Percentiles rank a stretch among this genome's conserved stretches.
phyloP scores from a whole-genome alignment of 2,113 vertebrate species.

The Lepisosteus osseus region DNA sequence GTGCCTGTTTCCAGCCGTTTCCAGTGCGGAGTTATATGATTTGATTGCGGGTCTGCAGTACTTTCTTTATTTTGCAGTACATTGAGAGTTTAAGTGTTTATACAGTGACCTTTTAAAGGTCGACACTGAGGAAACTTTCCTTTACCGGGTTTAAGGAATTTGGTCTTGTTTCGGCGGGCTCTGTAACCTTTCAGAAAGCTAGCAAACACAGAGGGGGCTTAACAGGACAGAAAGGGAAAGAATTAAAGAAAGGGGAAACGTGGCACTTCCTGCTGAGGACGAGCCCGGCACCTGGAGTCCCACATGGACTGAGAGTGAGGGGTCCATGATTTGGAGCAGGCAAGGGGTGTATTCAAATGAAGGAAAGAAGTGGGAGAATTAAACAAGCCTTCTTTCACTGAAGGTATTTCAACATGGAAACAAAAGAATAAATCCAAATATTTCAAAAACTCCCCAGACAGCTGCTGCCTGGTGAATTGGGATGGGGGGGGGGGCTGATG shows the following conservation, averaged over 20 bases:
- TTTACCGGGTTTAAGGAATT: slow-evolving; percentile 16
- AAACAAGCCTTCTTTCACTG: not conserved
- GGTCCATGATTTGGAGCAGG: too few relatives aligned
- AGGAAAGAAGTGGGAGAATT: not conserved
- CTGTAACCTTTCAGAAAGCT: not conserved
- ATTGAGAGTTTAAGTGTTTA: slow-evolving; percentile 42
- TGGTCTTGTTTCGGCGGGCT: slow-evolving; percentile 17
- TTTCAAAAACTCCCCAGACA: too few relatives aligned
- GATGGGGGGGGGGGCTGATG: too few relatives aligned
- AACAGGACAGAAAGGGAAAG: not conserved
- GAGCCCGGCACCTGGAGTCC: not conserved
- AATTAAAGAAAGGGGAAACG: not conserved
- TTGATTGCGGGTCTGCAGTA: not conserved
- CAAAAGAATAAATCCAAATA: too few relatives aligned
- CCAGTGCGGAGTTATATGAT: not conserved
- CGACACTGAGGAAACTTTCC: slow-evolving; percentile 28
- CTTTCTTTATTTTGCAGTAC: slow-evolving; percentile 28
- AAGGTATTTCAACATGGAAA: too few relatives aligned
- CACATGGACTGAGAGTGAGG: not conserved
- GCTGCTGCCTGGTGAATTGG: too few relatives aligned
- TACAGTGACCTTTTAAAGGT: slow-evolving; percentile 47
- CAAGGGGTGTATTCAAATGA: not conserved
- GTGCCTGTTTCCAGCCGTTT: not conserved
- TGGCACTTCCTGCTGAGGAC: not conserved
- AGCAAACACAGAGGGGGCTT: not conserved